Evolutionary conservation across 2,797 vertebrate species (phyloP).

Genomic region (Gymnoscopelus braueri): DNA sequence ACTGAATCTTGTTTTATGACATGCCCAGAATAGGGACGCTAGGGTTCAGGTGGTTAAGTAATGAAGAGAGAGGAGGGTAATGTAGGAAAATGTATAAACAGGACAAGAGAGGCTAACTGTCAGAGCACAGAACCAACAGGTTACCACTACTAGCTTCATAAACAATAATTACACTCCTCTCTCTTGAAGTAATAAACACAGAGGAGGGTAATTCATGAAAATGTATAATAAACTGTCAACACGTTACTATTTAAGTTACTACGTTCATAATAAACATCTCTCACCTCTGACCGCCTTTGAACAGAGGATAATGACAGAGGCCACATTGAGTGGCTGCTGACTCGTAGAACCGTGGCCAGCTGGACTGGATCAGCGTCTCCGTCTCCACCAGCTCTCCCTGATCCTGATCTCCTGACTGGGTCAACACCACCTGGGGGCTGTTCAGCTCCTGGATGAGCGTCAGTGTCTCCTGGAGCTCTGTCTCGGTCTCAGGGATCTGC

Average conservation of each 20-base stretch:
- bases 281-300: conserved; percentile 93
- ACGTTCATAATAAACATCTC: conserved; percentile 32
- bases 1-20: too few relatives aligned
- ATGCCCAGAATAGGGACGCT: too few relatives aligned
- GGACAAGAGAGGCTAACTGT: neutral
- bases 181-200: neutral
- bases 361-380: conserved; percentile 87
- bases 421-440: conserved; percentile 86
- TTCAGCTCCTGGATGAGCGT: conserved; percentile 92
- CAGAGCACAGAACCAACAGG: neutral
- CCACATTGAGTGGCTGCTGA: conserved; percentile 89
- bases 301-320: conserved; percentile 90
- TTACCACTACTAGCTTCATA: too few relatives aligned
- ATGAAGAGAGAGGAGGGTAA: neutral
- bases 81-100: too few relatives aligned
- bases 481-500: conserved; percentile 93
- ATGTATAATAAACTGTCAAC: too few relatives aligned
- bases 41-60: neutral
- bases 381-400: conserved; percentile 38
- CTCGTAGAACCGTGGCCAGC: conserved; percentile 95
- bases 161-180: neutral
- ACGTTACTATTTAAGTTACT: too few relatives aligned
- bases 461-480: conserved; percentile 90
- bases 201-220: too few relatives aligned
- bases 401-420: conserved; percentile 64